Base-by-base conservation (phyloP, 2,888 invertebrate species). In the Drosophila multiciliata region DNA sequence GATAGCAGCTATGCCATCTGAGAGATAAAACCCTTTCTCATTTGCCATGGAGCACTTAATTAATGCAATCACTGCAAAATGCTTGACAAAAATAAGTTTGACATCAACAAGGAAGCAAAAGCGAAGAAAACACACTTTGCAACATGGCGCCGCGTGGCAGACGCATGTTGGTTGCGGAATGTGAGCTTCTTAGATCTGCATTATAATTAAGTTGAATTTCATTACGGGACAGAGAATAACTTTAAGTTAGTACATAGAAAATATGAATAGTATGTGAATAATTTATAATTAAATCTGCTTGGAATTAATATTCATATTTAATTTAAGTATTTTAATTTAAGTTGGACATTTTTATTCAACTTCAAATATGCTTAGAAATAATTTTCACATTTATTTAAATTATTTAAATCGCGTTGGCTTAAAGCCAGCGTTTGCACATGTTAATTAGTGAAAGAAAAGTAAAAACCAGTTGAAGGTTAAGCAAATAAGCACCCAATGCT, bases 31-130 rank as follows among this genome's bases (percentile, higher is more conserved):
- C 52, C 66, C 53, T 67, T 78, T 70, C 54, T 36, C 48, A 67
- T 64, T 68, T 64, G 66, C 64, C 32, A 67, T 45, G 63, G 42
- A 78, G 63, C 64, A 67, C 76, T 83, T 86, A 86, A 82, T 83
- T 86, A 83, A 85, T 73, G 80, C 75, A 82, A 84, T 82, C 82
- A 82, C 64, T 78, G 72, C 59, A 70, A 77, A 79, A 69, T 68
- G 73, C 62, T 78, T 73, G 80, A 74, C 81, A 83, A 81, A 78
- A 81, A 61, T 60, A 74, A 78, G 75, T 64, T 62, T 67, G 71
- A 26, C 45, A 77, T 42, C 60, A 76, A 62, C 59, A 60, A 57
- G 60, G 59, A 40, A 66, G 64, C 36, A 36, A 45, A 32, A 23
- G 42, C 36, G 17, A 70, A 42, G 26, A 55, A 17, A 40, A 26